phyloP scores from a whole-genome alignment of 92 coral and sea anemone genomes.

The Porites lobata region DNA sequence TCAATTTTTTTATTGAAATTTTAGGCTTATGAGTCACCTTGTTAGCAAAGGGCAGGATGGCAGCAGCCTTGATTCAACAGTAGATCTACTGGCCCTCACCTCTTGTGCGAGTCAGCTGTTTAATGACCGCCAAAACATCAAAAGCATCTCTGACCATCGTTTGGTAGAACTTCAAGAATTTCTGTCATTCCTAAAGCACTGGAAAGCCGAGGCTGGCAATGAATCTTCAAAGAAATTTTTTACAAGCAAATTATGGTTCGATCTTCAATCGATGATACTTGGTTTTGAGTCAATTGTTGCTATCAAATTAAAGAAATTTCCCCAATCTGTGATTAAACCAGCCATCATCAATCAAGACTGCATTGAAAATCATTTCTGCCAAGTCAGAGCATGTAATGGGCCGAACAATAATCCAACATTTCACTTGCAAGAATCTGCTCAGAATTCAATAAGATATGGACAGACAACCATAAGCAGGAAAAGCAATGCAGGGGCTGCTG shows the following conservation, averaged over 20 bases:
- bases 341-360: slow-evolving; percentile 66
- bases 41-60: slow-evolving; percentile 59
- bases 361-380: slow-evolving; percentile 69
- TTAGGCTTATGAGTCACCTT: slow-evolving; percentile 60
- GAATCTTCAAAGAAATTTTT: slow-evolving; percentile 28
- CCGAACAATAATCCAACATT: slow-evolving; percentile 68
- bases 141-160: slow-evolving; percentile 33
- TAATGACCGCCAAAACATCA: slow-evolving; percentile 44
- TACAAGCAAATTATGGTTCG: slow-evolving; percentile 67
- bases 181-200: slow-evolving; percentile 22
- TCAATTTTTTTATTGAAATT: slow-evolving; percentile 7
- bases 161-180: slow-evolving; percentile 32
- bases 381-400: slow-evolving; percentile 51
- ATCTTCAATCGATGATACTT: slow-evolving; percentile 54
- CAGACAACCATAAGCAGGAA: slow-evolving; percentile 67
- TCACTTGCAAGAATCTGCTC: slow-evolving; percentile 51
- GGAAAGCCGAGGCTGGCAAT: slow-evolving; percentile 43
- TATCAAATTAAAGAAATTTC: slow-evolving; percentile 42
- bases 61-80: slow-evolving; percentile 28
- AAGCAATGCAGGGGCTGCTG: slow-evolving; percentile 58
- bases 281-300: slow-evolving; percentile 47
- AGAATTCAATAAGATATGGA: slow-evolving; percentile 67
- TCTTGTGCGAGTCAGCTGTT: slow-evolving; percentile 44
- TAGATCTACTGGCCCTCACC: slow-evolving; percentile 47
- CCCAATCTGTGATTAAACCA: slow-evolving; percentile 44